Evolutionary conservation across 1,140 invertebrate genomes (phyloP).

Genomic region (Drosophila seguyi): DNA sequence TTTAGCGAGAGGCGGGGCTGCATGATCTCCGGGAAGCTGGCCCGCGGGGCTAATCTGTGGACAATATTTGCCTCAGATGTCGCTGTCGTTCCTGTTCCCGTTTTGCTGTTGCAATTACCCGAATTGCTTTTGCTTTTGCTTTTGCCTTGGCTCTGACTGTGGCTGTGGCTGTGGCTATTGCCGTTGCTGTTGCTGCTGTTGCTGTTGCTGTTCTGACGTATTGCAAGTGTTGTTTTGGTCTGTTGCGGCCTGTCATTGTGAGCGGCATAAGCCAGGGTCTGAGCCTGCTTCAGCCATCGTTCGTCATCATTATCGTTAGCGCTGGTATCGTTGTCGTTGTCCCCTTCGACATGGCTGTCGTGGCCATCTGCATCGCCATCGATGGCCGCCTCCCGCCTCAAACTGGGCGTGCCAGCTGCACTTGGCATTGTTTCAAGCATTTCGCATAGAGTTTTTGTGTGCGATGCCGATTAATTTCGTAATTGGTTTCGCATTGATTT

Average conservation of each 20-base stretch:
- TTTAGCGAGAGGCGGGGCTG: constrained; percentile 83
- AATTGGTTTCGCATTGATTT: constrained; percentile 59
- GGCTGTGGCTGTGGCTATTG: constrained; percentile 16
- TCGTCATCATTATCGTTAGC: constrained; percentile 54
- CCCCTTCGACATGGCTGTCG: constrained; percentile 32
- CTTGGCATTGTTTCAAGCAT: constrained; percentile 37
- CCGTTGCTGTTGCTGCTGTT: constrained; percentile 22
- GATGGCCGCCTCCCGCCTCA: constrained; percentile 54
- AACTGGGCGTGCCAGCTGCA: constrained; percentile 45
- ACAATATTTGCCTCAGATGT: constrained; percentile 21
- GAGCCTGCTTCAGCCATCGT: constrained; percentile 57
- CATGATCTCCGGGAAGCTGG: constrained; percentile 79
- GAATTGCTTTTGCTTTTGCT: constrained; percentile 34
- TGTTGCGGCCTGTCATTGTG: constrained; percentile 57
- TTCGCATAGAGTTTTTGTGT: constrained; percentile 29
- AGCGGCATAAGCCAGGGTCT: constrained; percentile 35
- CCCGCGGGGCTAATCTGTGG: constrained; percentile 63
- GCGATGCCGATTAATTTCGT: constrained; percentile 62
- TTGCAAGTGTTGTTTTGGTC: constrained; percentile 41
- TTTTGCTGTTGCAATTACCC: constrained; percentile 32
- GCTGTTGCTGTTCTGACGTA: constrained; percentile 31
- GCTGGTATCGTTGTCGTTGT: constrained; percentile 23
- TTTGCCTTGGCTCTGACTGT: constrained; percentile 21
- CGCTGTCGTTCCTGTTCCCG: constrained; percentile 31
- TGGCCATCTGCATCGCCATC: constrained; percentile 55